A percentile compares a stretch with the other conserved stretches of the same genome.
Conservation (phyloP, 2,113 vertebrate genomes). For the Coracopsis vasa region DNA sequence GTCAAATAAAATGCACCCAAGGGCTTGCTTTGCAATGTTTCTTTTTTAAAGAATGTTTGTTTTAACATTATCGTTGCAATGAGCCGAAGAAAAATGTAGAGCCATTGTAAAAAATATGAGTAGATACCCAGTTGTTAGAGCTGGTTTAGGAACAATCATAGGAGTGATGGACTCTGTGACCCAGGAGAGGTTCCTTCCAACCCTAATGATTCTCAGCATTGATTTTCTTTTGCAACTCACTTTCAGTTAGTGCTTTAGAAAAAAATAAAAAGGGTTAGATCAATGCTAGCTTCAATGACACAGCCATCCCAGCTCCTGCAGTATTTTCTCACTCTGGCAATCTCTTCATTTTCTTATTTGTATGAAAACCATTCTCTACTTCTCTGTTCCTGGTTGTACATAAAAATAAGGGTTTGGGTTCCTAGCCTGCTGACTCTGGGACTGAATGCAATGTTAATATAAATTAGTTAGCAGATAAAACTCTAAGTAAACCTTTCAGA, state of each 20-base stretch:
- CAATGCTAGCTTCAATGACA: conserved; percentile 63
- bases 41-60: conserved; percentile 42
- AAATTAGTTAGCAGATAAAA: neutral
- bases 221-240: conserved; percentile 68
- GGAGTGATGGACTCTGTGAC: conserved; percentile 52
- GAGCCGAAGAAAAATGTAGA: conserved; percentile 31
- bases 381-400: neutral
- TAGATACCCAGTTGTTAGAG: conserved; percentile 48
- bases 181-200: conserved; percentile 58
- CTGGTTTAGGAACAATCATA: conserved; percentile 63
- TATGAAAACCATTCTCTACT: neutral
- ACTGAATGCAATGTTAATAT: neutral
- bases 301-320: conserved; percentile 35
- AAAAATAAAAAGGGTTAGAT: conserved; percentile 44
- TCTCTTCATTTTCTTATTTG: conserved; percentile 27
- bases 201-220: conserved; percentile 60
- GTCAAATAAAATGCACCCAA: conserved; percentile 38
- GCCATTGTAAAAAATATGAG: conserved; percentile 16
- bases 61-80: conserved; percentile 34
- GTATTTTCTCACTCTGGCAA: conserved; percentile 10
- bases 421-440: neutral
- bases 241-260: conserved; percentile 64
- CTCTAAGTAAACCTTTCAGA: neutral
- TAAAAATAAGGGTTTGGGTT: conserved; percentile 3
- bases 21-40: conserved; percentile 26